phyloP scores from a whole-genome alignment of 30 jellyfish, hydroid and myxozoan species.

The Chironex yamaguchii region DNA sequence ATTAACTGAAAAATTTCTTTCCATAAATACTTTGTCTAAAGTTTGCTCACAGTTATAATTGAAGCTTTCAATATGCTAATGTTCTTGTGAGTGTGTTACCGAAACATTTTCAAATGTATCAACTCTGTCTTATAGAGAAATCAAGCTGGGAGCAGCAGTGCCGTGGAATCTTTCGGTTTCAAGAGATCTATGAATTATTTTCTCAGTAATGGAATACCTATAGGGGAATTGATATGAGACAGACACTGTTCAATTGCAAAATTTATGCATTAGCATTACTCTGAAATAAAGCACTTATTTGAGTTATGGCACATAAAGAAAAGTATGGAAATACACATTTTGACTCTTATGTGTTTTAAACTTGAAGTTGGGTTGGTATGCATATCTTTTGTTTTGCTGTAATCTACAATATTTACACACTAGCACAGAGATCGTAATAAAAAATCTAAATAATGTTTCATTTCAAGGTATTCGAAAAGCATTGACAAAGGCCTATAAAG shows the following conservation, averaged over 20 bases:
- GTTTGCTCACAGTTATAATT: no score
- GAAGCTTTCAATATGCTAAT: no score
- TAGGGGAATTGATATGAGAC: conserved; percentile 54
- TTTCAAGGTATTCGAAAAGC: conserved; percentile 50
- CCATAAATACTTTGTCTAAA: no score
- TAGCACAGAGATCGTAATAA: no score
- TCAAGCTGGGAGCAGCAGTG: conserved; percentile 68
- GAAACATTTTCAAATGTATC: not conserved
- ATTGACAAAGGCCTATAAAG: conserved; percentile 38
- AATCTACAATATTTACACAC: no score
- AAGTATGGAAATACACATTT: conserved; percentile 19
- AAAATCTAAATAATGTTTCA: no score
- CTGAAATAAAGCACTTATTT: conserved; percentile 34
- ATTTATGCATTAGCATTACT: conserved; percentile 34
- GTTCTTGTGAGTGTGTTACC: no score
- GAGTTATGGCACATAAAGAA: conserved; percentile 52
- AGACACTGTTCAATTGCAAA: conserved; percentile 49
- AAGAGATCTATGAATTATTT: conserved; percentile 10
- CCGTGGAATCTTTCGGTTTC: conserved; percentile 37
- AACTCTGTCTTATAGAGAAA: conserved; percentile 31
- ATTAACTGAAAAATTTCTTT: no score
- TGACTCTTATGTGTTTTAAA: not conserved
- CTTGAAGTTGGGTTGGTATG: no score
- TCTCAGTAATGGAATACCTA: conserved; percentile 10
- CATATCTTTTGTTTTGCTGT: no score